Conservation (phyloP, 2,888 invertebrate species). For the Campopleginae sp. region DNA sequence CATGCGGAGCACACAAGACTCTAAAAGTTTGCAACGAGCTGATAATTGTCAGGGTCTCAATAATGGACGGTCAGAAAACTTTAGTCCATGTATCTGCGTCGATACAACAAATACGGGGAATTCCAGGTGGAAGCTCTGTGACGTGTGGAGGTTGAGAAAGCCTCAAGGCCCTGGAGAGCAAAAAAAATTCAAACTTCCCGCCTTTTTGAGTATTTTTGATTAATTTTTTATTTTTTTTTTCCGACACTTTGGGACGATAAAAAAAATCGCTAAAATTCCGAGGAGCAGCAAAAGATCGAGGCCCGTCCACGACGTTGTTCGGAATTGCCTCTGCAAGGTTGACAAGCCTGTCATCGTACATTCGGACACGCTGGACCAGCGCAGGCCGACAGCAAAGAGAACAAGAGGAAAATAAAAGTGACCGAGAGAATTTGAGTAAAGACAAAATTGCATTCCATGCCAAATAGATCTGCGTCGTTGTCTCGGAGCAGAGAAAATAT, state of each 20-base stretch:
- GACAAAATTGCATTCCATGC: slow-evolving; percentile 82
- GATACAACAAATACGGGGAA: background rate
- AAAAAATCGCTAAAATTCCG: no score
- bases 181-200: background rate
- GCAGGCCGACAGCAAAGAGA: slow-evolving; percentile 8
- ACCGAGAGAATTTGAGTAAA: slow-evolving; percentile 73
- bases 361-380: slow-evolving; percentile 43
- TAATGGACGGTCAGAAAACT: slow-evolving; percentile 77
- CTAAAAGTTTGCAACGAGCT: slow-evolving; percentile 44
- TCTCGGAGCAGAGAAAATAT: slow-evolving; percentile 69
- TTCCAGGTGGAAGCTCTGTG: background rate
- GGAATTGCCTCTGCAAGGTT: background rate
- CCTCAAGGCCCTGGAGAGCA: no score
- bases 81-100: slow-evolving; percentile 70
- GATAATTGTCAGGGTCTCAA: slow-evolving; percentile 74
- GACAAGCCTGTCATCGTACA: slow-evolving; percentile 23
- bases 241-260: no score
- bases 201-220: background rate
- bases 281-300: no score
- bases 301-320: no score
- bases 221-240: background rate
- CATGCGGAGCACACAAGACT: slow-evolving; percentile 38
- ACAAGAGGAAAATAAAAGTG: slow-evolving; percentile 12
- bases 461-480: slow-evolving; percentile 74
- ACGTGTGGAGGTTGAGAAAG: background rate